Percentiles rank a stretch among this genome's conserved stretches.
Evolutionary conservation across 2,888 invertebrate genomes (phyloP).

Genomic region (Xylota sylvarum): DNA sequence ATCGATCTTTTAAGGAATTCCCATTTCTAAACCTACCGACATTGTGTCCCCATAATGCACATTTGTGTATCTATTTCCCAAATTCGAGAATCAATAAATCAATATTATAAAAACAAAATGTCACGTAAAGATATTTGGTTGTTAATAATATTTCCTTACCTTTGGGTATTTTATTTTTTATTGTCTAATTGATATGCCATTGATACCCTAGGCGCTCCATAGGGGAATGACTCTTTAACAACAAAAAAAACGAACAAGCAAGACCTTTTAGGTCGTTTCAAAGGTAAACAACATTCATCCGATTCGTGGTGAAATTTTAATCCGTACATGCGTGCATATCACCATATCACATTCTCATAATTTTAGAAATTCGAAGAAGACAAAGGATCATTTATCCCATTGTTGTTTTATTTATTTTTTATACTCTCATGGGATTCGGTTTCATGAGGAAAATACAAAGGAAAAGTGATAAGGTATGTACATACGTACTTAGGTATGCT

Average conservation of each 20-base stretch:
- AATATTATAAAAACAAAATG: slow-evolving; percentile 34
- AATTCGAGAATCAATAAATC: slow-evolving; percentile 49
- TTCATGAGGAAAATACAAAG: not conserved
- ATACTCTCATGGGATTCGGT: slow-evolving; percentile 6
- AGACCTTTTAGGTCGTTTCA: slow-evolving; percentile 20
- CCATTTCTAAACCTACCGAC: not conserved
- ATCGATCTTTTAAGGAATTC: not conserved
- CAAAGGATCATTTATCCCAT: slow-evolving; percentile 35
- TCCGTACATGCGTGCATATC: slow-evolving; percentile 14
- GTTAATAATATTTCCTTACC: slow-evolving; percentile 9
- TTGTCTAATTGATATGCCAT: slow-evolving; percentile 31
- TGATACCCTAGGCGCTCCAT: slow-evolving; percentile 22
- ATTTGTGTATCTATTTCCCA: not conserved
- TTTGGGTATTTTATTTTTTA: not conserved
- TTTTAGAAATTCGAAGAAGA: slow-evolving; percentile 41
- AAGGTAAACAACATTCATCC: slow-evolving; percentile 39
- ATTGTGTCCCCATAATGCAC: not conserved
- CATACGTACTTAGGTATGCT: not conserved
- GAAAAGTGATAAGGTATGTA: no score
- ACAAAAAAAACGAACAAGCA: slow-evolving; percentile 3
- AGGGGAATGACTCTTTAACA: slow-evolving; percentile 17
- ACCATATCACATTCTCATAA: slow-evolving; percentile 30
- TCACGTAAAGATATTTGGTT: slow-evolving; percentile 10
- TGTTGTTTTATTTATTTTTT: slow-evolving; percentile 11
- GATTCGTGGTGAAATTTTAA: slow-evolving; percentile 41